A percentile compares a stretch with the other conserved stretches of the same genome.
These are phyloP conservation scores for Agrotis exclamationis DNA, from an alignment of 2,888 invertebrate species.

Conservation along the genomic window DNA sequence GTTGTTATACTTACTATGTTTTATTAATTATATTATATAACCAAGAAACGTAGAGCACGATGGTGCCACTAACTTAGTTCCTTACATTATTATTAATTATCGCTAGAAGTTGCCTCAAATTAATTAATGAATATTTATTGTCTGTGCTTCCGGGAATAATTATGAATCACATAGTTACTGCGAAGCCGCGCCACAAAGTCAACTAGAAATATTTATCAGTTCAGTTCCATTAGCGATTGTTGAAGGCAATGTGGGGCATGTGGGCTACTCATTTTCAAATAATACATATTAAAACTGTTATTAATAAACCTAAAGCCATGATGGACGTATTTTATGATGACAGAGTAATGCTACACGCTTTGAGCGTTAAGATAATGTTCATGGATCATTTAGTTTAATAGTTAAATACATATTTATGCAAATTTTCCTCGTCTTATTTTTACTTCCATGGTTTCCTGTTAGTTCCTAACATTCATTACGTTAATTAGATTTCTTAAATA, in stretches of 20 bases:
- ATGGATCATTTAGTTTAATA: slow-evolving; percentile 44
- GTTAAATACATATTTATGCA: slow-evolving; percentile 34
- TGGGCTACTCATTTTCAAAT: slow-evolving; percentile 46
- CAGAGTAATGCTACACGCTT: slow-evolving; percentile 6
- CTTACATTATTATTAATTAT: slow-evolving; percentile 48
- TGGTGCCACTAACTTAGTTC: slow-evolving; percentile 48
- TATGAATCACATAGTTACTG: slow-evolving; percentile 51
- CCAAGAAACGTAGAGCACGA: slow-evolving; percentile 9
- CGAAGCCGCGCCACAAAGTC: slow-evolving; percentile 28
- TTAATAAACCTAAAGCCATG: slow-evolving; percentile 25
- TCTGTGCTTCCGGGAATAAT: slow-evolving; percentile 74
- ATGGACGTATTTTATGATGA: slow-evolving; percentile 35
- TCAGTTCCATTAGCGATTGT: slow-evolving; percentile 39
- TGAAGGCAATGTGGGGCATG: slow-evolving; percentile 25
- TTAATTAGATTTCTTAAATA: slow-evolving; percentile 26
- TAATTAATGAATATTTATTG: slow-evolving; percentile 75
- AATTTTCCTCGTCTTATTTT: slow-evolving; percentile 14
- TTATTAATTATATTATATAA: background rate
- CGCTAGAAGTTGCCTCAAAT: slow-evolving; percentile 52
- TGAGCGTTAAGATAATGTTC: slow-evolving; percentile 24
- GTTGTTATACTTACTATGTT: no score
- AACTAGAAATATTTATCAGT: slow-evolving; percentile 43
- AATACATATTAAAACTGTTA: slow-evolving; percentile 26
- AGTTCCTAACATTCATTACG: slow-evolving; percentile 8
- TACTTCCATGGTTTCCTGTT: slow-evolving; percentile 12